These are phyloP conservation scores for Drosophila auraria DNA, from an alignment of 1,140 invertebrate genomes.

Conservation along the genomic window DNA sequence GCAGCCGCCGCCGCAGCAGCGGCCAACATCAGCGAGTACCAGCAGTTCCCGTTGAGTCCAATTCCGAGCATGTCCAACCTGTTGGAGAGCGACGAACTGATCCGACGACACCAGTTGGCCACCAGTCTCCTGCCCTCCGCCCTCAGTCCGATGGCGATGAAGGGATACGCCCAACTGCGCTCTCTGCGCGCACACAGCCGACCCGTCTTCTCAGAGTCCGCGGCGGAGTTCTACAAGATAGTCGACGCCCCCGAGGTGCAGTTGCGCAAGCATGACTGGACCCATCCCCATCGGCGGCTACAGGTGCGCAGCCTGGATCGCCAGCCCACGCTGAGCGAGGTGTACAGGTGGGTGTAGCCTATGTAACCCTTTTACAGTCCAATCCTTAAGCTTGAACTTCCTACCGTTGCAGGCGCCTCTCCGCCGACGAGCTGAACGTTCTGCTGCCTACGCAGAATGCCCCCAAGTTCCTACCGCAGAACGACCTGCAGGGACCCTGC, in stretches of 20 bases:
- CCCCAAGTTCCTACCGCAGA: slow-evolving; percentile 72
- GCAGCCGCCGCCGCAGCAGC: slow-evolving; percentile 63
- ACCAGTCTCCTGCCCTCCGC: slow-evolving; percentile 54
- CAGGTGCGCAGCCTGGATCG: slow-evolving; percentile 79
- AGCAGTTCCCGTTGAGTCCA: slow-evolving; percentile 90
- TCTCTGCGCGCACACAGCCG: slow-evolving; percentile 89
- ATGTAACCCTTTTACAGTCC: neutral
- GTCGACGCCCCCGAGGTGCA: slow-evolving; percentile 62
- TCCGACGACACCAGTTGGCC: slow-evolving; percentile 71
- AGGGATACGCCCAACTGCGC: slow-evolving; percentile 93
- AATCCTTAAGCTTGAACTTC: neutral
- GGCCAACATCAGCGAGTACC: slow-evolving; percentile 86
- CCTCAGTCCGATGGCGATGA: slow-evolving; percentile 89
- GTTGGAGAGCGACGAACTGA: slow-evolving; percentile 76
- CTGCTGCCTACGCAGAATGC: slow-evolving; percentile 66
- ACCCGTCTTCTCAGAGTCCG: slow-evolving; percentile 83
- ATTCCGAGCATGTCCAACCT: slow-evolving; percentile 92
- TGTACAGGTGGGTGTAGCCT: slow-evolving; percentile 61
- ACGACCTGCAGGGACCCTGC: slow-evolving; percentile 76
- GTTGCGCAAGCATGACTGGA: slow-evolving; percentile 68
- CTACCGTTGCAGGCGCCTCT: slow-evolving; percentile 49
- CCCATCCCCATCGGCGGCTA: slow-evolving; percentile 63
- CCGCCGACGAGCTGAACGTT: slow-evolving; percentile 68
- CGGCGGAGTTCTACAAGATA: slow-evolving; percentile 73
- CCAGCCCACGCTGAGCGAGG: slow-evolving; percentile 59